phyloP scores from a whole-genome alignment of 2,888 invertebrate species.

The Temnothorax rugatulus region DNA sequence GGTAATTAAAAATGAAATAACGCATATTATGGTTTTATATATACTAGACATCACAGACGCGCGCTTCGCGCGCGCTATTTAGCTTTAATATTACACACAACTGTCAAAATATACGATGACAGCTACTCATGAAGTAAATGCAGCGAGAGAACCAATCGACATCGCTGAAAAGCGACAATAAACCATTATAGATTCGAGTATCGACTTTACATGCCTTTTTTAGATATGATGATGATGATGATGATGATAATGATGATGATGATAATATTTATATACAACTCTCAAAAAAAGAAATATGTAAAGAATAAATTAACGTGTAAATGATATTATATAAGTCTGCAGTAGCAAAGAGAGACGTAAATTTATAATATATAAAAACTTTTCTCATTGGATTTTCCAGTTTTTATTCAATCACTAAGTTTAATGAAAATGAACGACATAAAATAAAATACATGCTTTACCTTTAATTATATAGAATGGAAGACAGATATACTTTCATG shows the following conservation, averaged over 20 bases:
- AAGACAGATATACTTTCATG: slow-evolving; percentile 8
- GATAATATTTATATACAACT: background rate
- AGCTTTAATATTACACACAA: no score
- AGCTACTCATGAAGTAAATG: no score
- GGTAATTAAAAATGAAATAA: slow-evolving; percentile 14
- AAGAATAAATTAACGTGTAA: background rate
- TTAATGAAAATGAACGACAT: slow-evolving; percentile 32
- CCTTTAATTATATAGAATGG: background rate
- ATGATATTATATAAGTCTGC: background rate
- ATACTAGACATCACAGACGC: no score
- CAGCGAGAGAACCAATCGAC: no score
- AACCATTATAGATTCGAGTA: no score
- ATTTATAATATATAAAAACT: background rate
- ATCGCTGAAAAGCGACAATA: no score
- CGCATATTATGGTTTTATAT: background rate
- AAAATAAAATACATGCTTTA: slow-evolving; percentile 16
- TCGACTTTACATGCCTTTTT: no score
- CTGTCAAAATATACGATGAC: no score
- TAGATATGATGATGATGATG: no score
- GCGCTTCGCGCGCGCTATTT: no score
- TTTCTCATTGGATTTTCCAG: background rate
- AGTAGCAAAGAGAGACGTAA: background rate
- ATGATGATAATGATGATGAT: no score
- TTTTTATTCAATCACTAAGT: slow-evolving; percentile 17
- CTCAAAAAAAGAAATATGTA: background rate